Base-by-base conservation (phyloP, 2,888 invertebrate species). In the Eumerus sabulonum region DNA sequence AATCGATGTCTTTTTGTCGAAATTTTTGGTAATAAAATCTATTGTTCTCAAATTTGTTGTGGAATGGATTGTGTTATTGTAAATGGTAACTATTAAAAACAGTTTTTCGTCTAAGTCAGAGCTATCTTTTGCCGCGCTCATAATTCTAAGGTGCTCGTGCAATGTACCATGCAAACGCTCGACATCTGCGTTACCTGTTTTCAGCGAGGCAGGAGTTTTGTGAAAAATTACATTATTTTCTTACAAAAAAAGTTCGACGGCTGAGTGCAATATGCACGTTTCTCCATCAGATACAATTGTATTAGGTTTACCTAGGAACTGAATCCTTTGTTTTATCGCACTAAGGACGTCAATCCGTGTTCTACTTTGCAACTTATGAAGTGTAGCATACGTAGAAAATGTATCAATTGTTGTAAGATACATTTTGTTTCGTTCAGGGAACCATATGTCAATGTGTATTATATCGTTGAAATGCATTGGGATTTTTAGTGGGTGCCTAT, bases 281-380 rank as follows among this genome's bases (percentile, higher is more conserved):
- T n/a, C n/a, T n/a, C n/a, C n/a, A n/a, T n/a, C n/a, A n/a, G n/a
- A n/a, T n/a, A n/a, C n/a, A n/a, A n/a, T n/a, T n/a, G n/a, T n/a
- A n/a, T n/a, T n/a, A n/a, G n/a, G n/a, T n/a, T n/a, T n/a, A n/a
- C n/a, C n/a, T n/a, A n/a, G n/a, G n/a, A 42, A 42, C n/a, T n/a
- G 13, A 50, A 50, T 50, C 5, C 48, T 17, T 47, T 59, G 38
- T n/a, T 59, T 59, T 1, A 59, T 47, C 47, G 36, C 12, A 17
- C 47, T 19, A n/a, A 59, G 36, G 42, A 59, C 47, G 2, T 36
- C 59, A 5, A 59, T 59, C 45, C 47, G 47, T 19, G 45, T 59
- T 19, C 19, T 18, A 1, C 42, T 18, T 1, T 40, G 9, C 19
- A 56, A 17, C 13, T 12, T 0, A 35, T 54, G 54, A 9, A 54